These are phyloP conservation scores for Empidonax alnorum DNA, from an alignment of 2,113 vertebrate genomes.

Conservation along the genomic window DNA sequence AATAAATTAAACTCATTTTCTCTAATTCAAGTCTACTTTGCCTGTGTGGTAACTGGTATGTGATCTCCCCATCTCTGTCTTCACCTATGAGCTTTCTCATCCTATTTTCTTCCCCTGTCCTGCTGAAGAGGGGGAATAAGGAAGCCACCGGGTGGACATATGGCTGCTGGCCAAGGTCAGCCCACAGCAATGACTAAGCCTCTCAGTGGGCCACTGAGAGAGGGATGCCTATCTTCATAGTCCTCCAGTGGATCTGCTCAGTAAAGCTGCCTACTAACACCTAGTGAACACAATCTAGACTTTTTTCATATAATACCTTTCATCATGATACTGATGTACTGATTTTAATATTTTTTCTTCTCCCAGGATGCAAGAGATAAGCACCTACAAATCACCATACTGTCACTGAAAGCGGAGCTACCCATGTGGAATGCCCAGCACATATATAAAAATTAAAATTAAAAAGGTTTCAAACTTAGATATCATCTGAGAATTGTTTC, in stretches of 20 bases:
- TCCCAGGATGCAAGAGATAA: not conserved
- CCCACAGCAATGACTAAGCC: not conserved
- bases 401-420: not conserved
- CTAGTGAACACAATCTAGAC: not conserved
- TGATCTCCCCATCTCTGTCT: not conserved
- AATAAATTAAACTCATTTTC: not conserved
- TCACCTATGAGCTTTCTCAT: not conserved
- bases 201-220: not conserved
- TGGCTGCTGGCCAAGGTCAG: not conserved
- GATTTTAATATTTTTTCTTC: not conserved
- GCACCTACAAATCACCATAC: not conserved
- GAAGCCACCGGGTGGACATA: not conserved
- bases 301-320: not conserved
- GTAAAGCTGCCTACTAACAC: not conserved
- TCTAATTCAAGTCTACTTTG: not conserved
- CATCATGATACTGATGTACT: not conserved
- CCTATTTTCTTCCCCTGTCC: not conserved
- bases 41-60: not conserved
- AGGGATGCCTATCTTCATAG: not conserved
- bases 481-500: not conserved
- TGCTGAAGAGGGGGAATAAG: not conserved
- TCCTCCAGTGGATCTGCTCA: not conserved
- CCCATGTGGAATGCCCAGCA: not conserved
- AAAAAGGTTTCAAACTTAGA: not conserved
- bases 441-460: not conserved